Evolutionary conservation across 2,797 vertebrate genomes (phyloP), one percentile per base, ranked within the genome.

Genomic region (Halcyon smyrnensis): DNA sequence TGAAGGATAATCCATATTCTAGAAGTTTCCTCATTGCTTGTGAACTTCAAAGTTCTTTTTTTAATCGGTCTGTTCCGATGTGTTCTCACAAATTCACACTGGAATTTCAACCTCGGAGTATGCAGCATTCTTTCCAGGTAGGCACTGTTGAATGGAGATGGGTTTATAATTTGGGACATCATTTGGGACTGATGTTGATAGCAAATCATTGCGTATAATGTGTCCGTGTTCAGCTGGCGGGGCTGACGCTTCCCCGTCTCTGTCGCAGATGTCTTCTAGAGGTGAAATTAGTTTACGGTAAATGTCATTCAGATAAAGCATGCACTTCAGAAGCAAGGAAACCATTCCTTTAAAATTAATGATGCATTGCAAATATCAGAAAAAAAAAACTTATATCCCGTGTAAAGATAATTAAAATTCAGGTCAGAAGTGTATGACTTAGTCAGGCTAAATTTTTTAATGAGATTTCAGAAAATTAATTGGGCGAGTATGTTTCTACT

Each of bases 401-500:
- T 81, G 0, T 96, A 96, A 97, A 97, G 97, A 96, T 96, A 97
- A 98, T 98, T 97, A 98, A 97, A 98, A 98, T 98, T 98, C 98
- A 97, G 97, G 97, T 98, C 98, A 98, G 97, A 98, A 98, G 96
- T 97, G 94, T 98, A 94, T 94, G 97, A 97, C 97, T 98, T 98
- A 97, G 98, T 98, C 97, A 88, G 95, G 95, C 95, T 97, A 97
- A 98, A 98, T 98, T 97, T 98, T 98, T 98, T 98, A 98, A 98
- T 98, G 97, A 98, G 98, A 98, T 98, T 98, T 98, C 97, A 98
- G 96, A 96, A 97, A 98, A 98, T 97, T 98, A 98, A 98, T 98
- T 98, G 98, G 98, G 96, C 70, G 87, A 98, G 80, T 83, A 60
- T 95, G 90, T 95, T 95, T 97, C 96, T 96, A 95, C 87, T 97